Conservation (phyloP, 2,113 vertebrate species). For the Pica pica region DNA sequence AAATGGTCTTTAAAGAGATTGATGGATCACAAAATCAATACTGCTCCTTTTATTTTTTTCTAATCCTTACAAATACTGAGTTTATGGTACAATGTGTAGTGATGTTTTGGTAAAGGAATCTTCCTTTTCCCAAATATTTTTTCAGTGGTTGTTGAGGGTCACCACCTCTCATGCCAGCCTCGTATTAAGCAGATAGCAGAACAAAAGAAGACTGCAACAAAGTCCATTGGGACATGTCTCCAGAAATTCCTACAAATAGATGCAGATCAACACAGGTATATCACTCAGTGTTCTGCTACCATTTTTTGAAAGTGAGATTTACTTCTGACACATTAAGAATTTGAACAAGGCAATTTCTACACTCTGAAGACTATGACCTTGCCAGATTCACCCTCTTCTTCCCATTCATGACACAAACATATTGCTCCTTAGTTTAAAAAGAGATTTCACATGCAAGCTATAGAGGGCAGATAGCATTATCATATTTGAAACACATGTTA, state of each 20-base stretch:
- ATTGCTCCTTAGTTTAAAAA: background rate
- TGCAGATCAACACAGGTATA: background rate
- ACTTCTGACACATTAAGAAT: background rate
- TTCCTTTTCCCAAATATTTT: background rate
- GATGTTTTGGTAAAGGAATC: background rate
- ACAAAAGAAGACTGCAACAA: background rate
- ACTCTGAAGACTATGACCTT: background rate
- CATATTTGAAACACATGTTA: background rate
- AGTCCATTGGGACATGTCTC: fast-evolving
- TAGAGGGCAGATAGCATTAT: background rate
- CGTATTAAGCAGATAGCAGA: background rate
- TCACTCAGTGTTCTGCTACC: background rate
- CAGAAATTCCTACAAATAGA: background rate
- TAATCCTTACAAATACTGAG: background rate
- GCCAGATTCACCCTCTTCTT: background rate
- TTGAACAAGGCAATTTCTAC: background rate
- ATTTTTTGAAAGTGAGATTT: background rate
- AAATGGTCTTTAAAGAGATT: background rate
- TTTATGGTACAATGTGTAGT: background rate
- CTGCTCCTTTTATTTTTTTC: background rate
- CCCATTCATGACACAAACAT: background rate
- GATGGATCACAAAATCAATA: background rate
- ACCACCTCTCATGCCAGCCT: background rate
- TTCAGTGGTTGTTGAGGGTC: background rate
- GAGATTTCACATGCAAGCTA: background rate